Evolutionary conservation across 2,888 invertebrate species (phyloP).

Genomic region (Pristionchus maxplancki): DNA sequence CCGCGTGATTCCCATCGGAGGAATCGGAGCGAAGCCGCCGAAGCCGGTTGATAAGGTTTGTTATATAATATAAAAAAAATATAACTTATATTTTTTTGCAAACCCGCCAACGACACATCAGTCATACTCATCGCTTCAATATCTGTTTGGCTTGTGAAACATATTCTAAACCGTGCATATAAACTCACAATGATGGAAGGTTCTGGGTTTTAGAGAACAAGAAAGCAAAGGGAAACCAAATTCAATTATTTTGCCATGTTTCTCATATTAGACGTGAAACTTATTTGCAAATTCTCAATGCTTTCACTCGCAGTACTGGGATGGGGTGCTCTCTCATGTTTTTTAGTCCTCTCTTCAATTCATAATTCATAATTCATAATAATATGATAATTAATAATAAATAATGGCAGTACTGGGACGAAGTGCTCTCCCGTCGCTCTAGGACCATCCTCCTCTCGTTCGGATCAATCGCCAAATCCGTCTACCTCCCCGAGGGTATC

Average conservation of each 20-base stretch:
- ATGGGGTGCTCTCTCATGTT: background rate
- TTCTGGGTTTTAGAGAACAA: too few species aligned
- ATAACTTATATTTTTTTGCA: background rate
- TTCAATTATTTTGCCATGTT: background rate
- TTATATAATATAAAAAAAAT: background rate
- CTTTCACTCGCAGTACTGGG: background rate
- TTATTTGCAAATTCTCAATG: background rate
- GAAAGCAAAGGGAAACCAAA: too few species aligned
- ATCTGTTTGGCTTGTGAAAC: too few species aligned
- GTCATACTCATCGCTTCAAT: too few species aligned
- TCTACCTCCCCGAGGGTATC: background rate
- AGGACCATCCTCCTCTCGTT: slow-evolving; percentile 19
- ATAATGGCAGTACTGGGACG: slow-evolving; percentile 20
- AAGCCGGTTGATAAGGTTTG: background rate
- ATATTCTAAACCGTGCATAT: too few species aligned
- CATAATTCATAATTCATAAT: too few species aligned
- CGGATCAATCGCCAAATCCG: slow-evolving; percentile 7
- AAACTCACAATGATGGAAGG: too few species aligned
- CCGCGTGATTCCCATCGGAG: background rate
- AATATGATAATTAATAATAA: too few species aligned
- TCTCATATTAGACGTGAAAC: background rate
- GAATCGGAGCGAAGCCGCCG: slow-evolving; percentile 10
- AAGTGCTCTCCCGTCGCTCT: background rate
- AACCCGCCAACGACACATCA: too few species aligned
- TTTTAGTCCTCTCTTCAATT: too few species aligned